Conservation (phyloP, 2,797 vertebrate genomes). For the Hephaestus fuliginosus region DNA sequence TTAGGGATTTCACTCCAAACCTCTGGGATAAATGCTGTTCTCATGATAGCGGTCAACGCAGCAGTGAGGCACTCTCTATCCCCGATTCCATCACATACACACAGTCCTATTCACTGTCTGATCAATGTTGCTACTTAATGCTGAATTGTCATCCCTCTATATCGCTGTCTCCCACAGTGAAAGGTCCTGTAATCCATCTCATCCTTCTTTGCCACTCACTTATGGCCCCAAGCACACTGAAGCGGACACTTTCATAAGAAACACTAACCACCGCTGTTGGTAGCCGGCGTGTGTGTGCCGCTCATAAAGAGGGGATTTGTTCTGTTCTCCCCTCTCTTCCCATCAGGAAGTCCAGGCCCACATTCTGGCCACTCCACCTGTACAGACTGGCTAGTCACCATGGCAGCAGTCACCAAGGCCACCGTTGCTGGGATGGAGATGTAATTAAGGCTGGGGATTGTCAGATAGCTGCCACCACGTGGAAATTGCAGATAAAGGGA, state of each 20-base stretch:
- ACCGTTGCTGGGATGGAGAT: conserved; percentile 81
- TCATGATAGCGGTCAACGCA: conserved; percentile 59
- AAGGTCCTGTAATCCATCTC: conserved; percentile 69
- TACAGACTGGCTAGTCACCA: conserved; percentile 84
- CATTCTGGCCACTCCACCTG: conserved; percentile 86
- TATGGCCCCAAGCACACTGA: conserved; percentile 52
- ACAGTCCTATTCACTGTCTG: conserved; percentile 43
- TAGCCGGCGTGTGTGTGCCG: conserved; percentile 44
- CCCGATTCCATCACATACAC: conserved; percentile 52
- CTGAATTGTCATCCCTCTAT: conserved; percentile 59
- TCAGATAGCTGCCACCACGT: conserved; percentile 77
- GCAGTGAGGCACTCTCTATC: conserved; percentile 48
- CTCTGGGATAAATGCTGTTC: conserved; percentile 71
- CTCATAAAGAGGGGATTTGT: conserved; percentile 84
- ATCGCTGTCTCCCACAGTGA: conserved; percentile 60
- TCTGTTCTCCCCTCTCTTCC: conserved; percentile 80
- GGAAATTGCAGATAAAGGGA: conserved; percentile 80
- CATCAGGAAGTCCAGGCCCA: conserved; percentile 79
- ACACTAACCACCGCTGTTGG: conserved; percentile 73
- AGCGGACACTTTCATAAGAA: conserved; percentile 68
- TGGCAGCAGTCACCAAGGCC: conserved; percentile 83
- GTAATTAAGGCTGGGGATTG: conserved; percentile 81
- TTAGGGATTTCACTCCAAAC: conserved; percentile 80
- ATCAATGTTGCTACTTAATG: conserved; percentile 58
- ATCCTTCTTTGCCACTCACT: conserved; percentile 64